Evolutionary conservation across 2,888 invertebrate species (phyloP).

Genomic region (Dermolepida albohirtum): DNA sequence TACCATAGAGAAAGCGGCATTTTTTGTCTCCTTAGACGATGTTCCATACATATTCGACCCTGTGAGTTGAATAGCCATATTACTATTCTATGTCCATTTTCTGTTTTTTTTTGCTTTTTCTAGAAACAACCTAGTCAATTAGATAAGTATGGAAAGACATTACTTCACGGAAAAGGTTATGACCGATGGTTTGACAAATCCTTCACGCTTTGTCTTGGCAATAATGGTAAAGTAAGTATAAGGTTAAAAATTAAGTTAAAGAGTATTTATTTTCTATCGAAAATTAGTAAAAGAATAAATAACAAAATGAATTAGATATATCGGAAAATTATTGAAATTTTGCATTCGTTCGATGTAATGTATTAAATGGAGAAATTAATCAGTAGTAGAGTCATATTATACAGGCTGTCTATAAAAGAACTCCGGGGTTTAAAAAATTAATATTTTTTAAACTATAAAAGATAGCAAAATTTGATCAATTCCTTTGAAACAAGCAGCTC

Average conservation of each 20-base stretch:
- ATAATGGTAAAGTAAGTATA: conserved; percentile 84
- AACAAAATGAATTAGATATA: too few relatives aligned
- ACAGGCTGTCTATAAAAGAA: too few relatives aligned
- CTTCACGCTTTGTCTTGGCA: conserved; percentile 93
- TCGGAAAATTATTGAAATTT: too few relatives aligned
- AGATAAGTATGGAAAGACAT: conserved; percentile 84
- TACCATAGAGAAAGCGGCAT: conserved; percentile 94
- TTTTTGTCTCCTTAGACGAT: conserved; percentile 92
- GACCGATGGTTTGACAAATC: conserved; percentile 99
- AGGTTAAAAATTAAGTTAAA: conserved; percentile 3
- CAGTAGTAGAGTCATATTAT: too few relatives aligned
- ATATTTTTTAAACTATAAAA: too few relatives aligned
- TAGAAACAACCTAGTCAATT: conserved; percentile 78
- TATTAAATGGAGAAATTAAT: too few relatives aligned
- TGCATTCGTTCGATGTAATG: too few relatives aligned
- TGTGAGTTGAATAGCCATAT: conserved; percentile 65
- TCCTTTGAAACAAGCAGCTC: too few relatives aligned
- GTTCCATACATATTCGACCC: conserved; percentile 86
- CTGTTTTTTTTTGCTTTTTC: conserved; percentile 41
- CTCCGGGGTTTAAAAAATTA: too few relatives aligned
- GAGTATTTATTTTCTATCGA: too few relatives aligned
- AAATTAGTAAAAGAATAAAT: too few relatives aligned
- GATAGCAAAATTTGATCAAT: too few relatives aligned
- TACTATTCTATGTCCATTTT: neutral
- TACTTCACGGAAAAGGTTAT: conserved; percentile 95